These are phyloP conservation scores for Cichladusa arquata DNA, from an alignment of 2,113 vertebrate genomes.

Conservation along the genomic window DNA sequence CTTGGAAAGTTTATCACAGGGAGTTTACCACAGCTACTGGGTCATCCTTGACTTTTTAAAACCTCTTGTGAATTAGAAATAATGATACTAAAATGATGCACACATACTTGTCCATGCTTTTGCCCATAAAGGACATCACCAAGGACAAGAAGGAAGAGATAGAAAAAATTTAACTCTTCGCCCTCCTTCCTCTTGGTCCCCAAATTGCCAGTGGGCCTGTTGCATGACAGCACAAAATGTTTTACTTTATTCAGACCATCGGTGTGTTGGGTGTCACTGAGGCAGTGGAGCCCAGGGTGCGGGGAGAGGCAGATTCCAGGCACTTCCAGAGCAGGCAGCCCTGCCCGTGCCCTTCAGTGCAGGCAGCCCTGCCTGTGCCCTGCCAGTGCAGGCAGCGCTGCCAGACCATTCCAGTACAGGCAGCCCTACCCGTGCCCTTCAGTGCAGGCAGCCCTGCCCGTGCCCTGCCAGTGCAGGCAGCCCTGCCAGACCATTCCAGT, in stretches of 20 bases:
- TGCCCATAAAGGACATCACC: not conserved
- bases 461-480: no score
- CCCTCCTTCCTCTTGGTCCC: not conserved
- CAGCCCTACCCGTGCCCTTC: no score
- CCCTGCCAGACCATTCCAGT: no score
- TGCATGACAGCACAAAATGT: not conserved
- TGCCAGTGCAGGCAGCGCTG: no score
- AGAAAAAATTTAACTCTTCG: not conserved
- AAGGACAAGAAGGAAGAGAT: not conserved
- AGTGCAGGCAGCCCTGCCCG: no score
- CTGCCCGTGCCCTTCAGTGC: no score
- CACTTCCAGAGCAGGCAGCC: no score
- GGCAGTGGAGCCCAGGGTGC: accelerated
- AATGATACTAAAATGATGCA: not conserved
- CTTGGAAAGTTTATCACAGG: not conserved
- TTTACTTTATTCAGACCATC: accelerated
- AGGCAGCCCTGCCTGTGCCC: no score
- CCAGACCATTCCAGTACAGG: accelerated
- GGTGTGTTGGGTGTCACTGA: accelerated
- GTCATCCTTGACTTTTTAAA: constrained; percentile 14
- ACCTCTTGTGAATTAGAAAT: not conserved
- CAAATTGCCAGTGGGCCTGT: not conserved
- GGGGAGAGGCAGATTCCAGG: not conserved
- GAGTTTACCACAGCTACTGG: not conserved
- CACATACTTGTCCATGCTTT: not conserved